Percentiles rank a stretch among this genome's conserved stretches.
Conservation (phyloP, 2,797 vertebrate species). For the Melanotaenia boesemani region DNA sequence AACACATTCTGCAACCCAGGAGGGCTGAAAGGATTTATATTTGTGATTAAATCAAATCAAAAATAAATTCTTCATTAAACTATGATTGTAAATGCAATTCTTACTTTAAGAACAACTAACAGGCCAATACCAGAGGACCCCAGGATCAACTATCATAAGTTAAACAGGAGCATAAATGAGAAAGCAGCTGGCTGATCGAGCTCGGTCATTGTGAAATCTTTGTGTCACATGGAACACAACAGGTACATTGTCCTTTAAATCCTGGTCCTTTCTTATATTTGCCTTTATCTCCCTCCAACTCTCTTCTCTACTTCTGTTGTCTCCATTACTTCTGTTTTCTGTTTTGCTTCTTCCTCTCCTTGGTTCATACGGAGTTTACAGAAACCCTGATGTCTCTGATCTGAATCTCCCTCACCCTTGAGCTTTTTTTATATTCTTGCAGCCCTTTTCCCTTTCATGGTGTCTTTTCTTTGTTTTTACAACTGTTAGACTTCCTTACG, state of each 20-base stretch:
- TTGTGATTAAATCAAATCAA: too few relatives aligned
- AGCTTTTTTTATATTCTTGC: constrained; percentile 12
- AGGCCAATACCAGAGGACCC: too few relatives aligned
- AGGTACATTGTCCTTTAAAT: constrained; percentile 23
- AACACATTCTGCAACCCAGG: too few relatives aligned
- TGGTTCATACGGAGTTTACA: constrained; percentile 59
- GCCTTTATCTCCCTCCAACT: constrained; percentile 1
- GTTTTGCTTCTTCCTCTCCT: constrained; percentile 29
- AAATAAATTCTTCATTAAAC: too few relatives aligned
- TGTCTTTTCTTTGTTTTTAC: constrained; percentile 24
- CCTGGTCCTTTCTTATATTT: constrained; percentile 1
- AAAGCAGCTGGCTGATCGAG: constrained; percentile 13
- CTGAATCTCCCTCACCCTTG: constrained; percentile 20
- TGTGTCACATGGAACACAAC: constrained; percentile 49
- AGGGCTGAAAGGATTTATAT: too few relatives aligned
- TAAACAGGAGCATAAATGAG: constrained; percentile 16
- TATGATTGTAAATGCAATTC: too few relatives aligned
- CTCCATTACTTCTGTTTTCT: constrained; percentile 29
- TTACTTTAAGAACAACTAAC: too few relatives aligned
- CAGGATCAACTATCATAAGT: neutral
- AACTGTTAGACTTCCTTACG: neutral
- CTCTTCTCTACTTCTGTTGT: constrained; percentile 4
- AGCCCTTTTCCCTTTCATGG: constrained; percentile 10
- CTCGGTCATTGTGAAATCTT: constrained; percentile 46
- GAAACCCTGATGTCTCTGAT: constrained; percentile 49